phyloP scores from a whole-genome alignment of 2,113 vertebrate species.

The Stegastes partitus region DNA sequence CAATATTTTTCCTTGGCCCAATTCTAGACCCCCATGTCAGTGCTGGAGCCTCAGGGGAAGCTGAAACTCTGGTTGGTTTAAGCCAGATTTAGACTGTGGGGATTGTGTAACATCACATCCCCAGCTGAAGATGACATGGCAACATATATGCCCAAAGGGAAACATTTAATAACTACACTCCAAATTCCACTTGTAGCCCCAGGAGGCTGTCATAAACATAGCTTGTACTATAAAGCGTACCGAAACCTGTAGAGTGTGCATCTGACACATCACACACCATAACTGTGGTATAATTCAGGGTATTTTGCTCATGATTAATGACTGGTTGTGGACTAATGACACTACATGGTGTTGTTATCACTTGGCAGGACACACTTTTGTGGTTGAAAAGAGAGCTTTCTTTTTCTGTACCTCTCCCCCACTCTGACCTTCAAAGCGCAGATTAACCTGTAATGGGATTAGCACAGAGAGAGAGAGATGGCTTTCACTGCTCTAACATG shows the following conservation, averaged over 20 bases:
- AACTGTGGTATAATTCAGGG: constrained; percentile 18
- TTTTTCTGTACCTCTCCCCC: constrained; percentile 54
- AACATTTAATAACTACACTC: constrained; percentile 31
- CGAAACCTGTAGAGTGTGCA: constrained; percentile 10
- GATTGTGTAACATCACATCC: constrained; percentile 58
- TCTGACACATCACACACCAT: background rate
- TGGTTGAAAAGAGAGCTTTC: constrained; percentile 37
- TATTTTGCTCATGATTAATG: constrained; percentile 25
- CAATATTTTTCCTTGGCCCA: constrained; percentile 52
- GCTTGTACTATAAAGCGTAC: constrained; percentile 2
- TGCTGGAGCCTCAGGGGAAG: constrained; percentile 39
- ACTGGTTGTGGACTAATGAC: constrained; percentile 3
- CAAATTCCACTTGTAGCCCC: constrained; percentile 6
- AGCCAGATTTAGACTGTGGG: constrained; percentile 49
- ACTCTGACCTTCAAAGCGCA: constrained; percentile 76
- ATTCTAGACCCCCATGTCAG: constrained; percentile 33
- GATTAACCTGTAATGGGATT: constrained; percentile 83
- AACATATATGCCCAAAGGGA: constrained; percentile 21
- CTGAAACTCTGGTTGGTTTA: constrained; percentile 24
- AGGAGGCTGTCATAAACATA: background rate
- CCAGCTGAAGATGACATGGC: constrained; percentile 36
- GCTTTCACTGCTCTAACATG: constrained; percentile 63
- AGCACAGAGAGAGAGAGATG: constrained; percentile 48
- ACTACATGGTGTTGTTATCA: constrained; percentile 19
- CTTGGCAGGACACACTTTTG: constrained; percentile 32